Percentiles rank a stretch among this genome's conserved stretches.
These are phyloP conservation scores for Limenitis camilla DNA, from an alignment of 2,888 invertebrate genomes.

Conservation along the genomic window DNA sequence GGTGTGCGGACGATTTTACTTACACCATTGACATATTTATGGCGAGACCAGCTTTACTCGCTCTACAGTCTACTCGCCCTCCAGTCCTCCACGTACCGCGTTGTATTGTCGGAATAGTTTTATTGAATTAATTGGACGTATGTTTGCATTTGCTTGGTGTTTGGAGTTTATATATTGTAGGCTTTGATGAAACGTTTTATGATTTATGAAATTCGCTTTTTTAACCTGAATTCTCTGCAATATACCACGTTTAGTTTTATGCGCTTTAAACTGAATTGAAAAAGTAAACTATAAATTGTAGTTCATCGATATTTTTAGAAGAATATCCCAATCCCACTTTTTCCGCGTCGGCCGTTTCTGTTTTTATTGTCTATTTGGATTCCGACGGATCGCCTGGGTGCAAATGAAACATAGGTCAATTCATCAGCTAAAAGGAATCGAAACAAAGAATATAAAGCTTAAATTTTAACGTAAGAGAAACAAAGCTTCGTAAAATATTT, in stretches of 20 bases:
- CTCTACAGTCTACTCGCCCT: not conserved
- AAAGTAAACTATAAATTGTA: constrained; percentile 2
- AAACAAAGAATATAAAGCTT: constrained; percentile 12
- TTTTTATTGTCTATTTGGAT: constrained; percentile 12
- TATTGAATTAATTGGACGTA: constrained; percentile 20
- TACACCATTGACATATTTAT: constrained; percentile 30
- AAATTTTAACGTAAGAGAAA: constrained; percentile 14
- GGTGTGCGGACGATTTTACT: constrained; percentile 24
- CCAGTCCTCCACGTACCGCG: not conserved
- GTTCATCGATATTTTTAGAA: constrained; percentile 4
- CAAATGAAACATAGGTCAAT: constrained; percentile 15
- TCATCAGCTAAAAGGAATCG: constrained; percentile 11
- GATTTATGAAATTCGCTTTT: constrained; percentile 3
- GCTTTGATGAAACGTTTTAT: constrained; percentile 7
- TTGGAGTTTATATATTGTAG: constrained; percentile 6
- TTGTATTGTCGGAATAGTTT: constrained; percentile 10
- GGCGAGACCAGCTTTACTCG: constrained; percentile 12
- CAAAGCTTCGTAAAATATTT: constrained; percentile 23
- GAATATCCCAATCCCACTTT: constrained; percentile 1
- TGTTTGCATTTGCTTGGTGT: constrained; percentile 6
- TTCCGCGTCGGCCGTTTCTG: not conserved
- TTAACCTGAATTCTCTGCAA: constrained; percentile 2
- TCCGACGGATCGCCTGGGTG: constrained; percentile 2
- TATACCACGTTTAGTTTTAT: not conserved
- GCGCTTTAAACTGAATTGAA: constrained; percentile 3